Conservation (phyloP, 2,113 vertebrate species). For the Hippocampus abdominalis region DNA sequence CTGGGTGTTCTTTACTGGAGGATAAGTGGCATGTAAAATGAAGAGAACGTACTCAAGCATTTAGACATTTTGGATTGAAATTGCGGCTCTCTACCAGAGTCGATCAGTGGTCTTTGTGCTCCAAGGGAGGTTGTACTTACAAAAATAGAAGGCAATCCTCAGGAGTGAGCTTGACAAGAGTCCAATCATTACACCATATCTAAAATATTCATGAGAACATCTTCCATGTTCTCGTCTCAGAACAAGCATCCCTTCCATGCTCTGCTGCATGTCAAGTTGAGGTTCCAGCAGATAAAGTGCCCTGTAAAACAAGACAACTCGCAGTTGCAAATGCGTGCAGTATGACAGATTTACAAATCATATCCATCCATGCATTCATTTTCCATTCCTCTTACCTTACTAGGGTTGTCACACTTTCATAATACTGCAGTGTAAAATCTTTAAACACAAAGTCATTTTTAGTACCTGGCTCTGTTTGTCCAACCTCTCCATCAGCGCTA, state of each 20-base stretch:
- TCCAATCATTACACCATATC: conserved; percentile 13
- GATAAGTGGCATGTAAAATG: neutral
- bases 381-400: neutral
- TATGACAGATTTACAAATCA: neutral
- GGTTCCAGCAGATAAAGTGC: conserved; percentile 9
- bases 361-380: neutral
- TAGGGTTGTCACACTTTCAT: neutral
- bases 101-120: neutral
- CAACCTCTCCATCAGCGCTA: neutral
- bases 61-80: neutral
- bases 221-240: conserved; percentile 15
- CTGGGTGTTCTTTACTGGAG: neutral
- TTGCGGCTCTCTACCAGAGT: neutral
- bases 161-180: conserved; percentile 3
- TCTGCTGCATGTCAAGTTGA: conserved; percentile 6
- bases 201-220: conserved; percentile 35
- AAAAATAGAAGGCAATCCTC: conserved; percentile 21
- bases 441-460: neutral
- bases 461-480: neutral
- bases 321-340: too few relatives aligned
- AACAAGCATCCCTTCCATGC: conserved; percentile 13
- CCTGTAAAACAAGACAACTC: neutral
- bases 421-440: neutral
- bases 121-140: conserved; percentile 1
- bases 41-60: neutral